A percentile compares a stretch with the other conserved stretches of the same genome.
Conservation (phyloP, 2,888 invertebrate species). For the Trichogramma evanescens region DNA sequence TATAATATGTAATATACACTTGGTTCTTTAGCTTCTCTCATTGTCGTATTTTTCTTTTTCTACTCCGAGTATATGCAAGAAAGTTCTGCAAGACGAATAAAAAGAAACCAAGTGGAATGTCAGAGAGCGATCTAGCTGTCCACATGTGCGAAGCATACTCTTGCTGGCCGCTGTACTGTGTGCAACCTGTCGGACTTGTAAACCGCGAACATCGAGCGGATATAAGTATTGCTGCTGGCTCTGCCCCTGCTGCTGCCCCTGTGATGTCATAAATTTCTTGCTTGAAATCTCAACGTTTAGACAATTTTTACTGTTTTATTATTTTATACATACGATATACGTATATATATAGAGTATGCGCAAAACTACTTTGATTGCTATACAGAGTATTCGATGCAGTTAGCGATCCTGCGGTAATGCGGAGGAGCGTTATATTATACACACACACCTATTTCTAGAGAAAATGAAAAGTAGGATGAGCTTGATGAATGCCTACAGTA, state of each 20-base stretch:
- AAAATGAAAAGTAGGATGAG: no score
- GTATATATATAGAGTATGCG: no score
- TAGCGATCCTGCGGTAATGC: no score
- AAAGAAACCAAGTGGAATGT: conserved; percentile 40
- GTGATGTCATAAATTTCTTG: conserved; percentile 15
- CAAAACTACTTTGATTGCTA: no score
- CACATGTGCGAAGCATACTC: conserved; percentile 19
- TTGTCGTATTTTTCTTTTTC: conserved; percentile 4
- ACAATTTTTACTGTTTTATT: not conserved
- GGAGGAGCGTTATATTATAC: no score
- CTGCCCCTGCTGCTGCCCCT: not conserved
- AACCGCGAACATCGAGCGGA: conserved; percentile 14
- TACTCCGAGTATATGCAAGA: conserved; percentile 3
- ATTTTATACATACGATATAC: not conserved
- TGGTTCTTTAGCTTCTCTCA: conserved; percentile 5
- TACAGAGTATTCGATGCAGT: no score
- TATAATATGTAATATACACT: no score
- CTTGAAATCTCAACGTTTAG: conserved; percentile 16
- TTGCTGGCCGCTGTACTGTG: conserved; percentile 24
- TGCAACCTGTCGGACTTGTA: conserved; percentile 35
- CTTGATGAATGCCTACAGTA: no score
- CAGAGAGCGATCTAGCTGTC: conserved; percentile 16
- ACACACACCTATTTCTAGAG: no score
- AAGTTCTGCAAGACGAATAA: conserved; percentile 15
- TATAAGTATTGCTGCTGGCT: no score